A percentile compares a stretch with the other conserved stretches of the same genome.
Conservation (phyloP, 2,888 invertebrate genomes). For the Hydriomena furcata region DNA sequence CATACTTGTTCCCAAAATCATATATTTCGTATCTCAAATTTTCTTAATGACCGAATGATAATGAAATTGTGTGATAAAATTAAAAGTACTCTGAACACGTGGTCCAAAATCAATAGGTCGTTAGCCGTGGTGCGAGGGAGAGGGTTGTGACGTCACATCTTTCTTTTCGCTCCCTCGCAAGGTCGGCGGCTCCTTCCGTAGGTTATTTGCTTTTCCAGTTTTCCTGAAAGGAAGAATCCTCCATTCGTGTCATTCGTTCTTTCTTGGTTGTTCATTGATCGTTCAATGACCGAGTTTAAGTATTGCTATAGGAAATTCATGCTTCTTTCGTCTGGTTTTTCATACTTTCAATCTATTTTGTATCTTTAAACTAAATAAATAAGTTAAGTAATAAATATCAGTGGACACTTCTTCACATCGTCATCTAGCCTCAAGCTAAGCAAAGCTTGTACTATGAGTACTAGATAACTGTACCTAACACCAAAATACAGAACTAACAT, state of each 20-base stretch:
- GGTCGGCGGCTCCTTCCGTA: conserved; percentile 42
- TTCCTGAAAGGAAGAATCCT: conserved; percentile 33
- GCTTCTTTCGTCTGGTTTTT: no score
- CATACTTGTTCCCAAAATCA: no score
- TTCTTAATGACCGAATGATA: conserved; percentile 1
- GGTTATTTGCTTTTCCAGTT: conserved; percentile 36
- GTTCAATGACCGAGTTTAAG: neutral
- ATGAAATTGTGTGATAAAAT: conserved; percentile 24
- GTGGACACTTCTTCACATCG: no score
- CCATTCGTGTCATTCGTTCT: neutral
- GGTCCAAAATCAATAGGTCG: conserved; percentile 43
- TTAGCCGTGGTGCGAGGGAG: conserved; percentile 40
- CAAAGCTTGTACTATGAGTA: no score
- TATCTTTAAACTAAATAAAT: no score
- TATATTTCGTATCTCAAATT: no score
- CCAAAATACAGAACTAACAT: no score
- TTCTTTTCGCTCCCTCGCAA: conserved; percentile 41
- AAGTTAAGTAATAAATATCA: no score
- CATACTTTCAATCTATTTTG: no score
- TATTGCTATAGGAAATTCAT: no score
- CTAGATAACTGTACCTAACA: no score
- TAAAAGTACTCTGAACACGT: conserved; percentile 32
- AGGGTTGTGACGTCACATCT: conserved; percentile 47
- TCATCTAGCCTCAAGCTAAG: no score
- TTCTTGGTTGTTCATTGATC: neutral